phyloP scores from a whole-genome alignment of 2,797 vertebrate species.

The Enteromius afrohamiltoni region DNA sequence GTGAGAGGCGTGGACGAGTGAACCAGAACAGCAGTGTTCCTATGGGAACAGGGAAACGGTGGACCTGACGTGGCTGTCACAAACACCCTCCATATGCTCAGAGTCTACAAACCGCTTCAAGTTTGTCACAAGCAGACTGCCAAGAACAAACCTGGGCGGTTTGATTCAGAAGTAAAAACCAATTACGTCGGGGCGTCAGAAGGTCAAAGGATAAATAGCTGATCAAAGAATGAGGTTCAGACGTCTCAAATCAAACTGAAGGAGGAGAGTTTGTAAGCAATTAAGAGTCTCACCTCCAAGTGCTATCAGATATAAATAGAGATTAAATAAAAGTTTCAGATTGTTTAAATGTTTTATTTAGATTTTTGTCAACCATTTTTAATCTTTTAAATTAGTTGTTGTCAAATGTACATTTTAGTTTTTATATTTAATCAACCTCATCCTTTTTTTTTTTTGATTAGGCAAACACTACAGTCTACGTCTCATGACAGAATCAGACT shows the following conservation, averaged over 20 bases:
- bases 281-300: background rate
- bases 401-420: background rate
- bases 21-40: slow-evolving; percentile 46
- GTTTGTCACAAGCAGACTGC: background rate
- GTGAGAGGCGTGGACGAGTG: slow-evolving; percentile 13
- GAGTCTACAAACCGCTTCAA: background rate
- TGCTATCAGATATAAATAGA: background rate
- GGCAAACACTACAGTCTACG: no score
- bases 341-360: background rate
- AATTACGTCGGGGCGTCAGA: background rate
- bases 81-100: slow-evolving; percentile 43
- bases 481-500: no score
- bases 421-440: background rate
- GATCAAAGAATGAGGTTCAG: slow-evolving; percentile 1
- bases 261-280: background rate
- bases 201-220: background rate
- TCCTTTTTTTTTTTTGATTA: background rate
- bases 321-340: background rate
- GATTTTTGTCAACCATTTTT: no score
- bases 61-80: slow-evolving; percentile 37
- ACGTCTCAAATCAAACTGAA: slow-evolving; percentile 10
- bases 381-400: background rate
- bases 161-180: background rate
- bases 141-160: slow-evolving; percentile 3
- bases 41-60: slow-evolving; percentile 35